These are phyloP conservation scores for Drosophila punjabiensis DNA, from an alignment of 1,140 invertebrate genomes.

Conservation along the genomic window DNA sequence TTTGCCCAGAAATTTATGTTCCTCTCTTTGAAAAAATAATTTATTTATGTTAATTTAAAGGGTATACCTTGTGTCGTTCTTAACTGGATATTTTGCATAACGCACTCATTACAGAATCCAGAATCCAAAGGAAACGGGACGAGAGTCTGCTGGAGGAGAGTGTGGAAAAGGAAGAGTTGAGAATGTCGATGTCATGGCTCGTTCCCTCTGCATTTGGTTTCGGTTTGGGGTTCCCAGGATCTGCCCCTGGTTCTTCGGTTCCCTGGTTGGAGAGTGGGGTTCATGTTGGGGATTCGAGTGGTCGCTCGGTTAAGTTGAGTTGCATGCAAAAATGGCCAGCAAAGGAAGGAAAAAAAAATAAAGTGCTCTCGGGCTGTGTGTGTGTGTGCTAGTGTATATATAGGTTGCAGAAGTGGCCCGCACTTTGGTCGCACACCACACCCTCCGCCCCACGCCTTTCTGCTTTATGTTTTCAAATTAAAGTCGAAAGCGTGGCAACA, in stretches of 20 bases:
- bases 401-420: conserved; percentile 56
- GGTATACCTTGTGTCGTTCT: background rate
- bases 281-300: conserved; percentile 50
- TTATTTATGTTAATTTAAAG: background rate
- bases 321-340: conserved; percentile 66
- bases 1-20: background rate
- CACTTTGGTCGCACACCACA: conserved; percentile 51
- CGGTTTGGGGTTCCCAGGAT: conserved; percentile 23
- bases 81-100: background rate
- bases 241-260: too few species aligned
- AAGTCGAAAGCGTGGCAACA: conserved; percentile 83
- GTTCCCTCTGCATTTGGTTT: conserved; percentile 40
- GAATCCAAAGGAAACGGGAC: conserved; percentile 13
- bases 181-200: conserved; percentile 40
- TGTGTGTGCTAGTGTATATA: conserved; percentile 10
- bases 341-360: conserved; percentile 26
- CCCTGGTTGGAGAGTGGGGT: conserved; percentile 6
- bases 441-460: conserved; percentile 11
- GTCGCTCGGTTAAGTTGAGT: conserved; percentile 66
- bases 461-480: conserved; percentile 83
- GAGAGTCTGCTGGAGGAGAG: background rate
- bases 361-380: conserved; percentile 14
- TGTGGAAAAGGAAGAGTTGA: background rate
- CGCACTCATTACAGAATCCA: conserved; percentile 24
- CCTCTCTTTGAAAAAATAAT: background rate